phyloP scores from a whole-genome alignment of 2,888 invertebrate species.

The Tridacna crocea region DNA sequence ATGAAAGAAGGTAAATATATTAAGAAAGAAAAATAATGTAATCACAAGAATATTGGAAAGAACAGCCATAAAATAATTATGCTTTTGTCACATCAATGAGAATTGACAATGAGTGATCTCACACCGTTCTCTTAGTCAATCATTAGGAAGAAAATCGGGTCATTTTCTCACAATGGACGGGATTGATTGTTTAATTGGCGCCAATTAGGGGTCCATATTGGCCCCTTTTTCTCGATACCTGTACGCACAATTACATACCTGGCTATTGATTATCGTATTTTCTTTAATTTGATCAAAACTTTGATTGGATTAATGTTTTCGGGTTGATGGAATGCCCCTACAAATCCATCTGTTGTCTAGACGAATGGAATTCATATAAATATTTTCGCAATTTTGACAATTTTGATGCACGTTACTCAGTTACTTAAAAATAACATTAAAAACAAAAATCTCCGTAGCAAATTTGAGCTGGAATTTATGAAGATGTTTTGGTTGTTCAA shows the following conservation, averaged over 20 bases:
- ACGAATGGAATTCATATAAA: constrained; percentile 5
- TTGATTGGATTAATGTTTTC: constrained; percentile 12
- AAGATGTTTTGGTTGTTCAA: too few species aligned
- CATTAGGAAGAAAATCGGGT: not conserved
- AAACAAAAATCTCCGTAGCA: too few species aligned
- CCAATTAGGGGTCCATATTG: constrained; percentile 23
- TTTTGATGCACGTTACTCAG: constrained; percentile 1
- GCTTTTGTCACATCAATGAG: not conserved
- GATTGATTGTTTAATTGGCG: constrained; percentile 16
- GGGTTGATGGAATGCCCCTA: not conserved
- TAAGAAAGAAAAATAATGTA: too few species aligned
- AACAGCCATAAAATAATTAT: too few species aligned
- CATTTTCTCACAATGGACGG: not conserved
- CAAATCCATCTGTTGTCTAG: constrained; percentile 12
- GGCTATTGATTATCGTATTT: not conserved
- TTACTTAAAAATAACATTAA: too few species aligned
- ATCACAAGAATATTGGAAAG: too few species aligned
- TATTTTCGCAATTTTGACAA: not conserved
- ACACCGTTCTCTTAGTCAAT: not conserved
- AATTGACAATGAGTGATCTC: constrained; percentile 4
- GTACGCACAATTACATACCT: constrained; percentile 12
- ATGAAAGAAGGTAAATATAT: too few species aligned
- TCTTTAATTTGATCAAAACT: constrained; percentile 10
- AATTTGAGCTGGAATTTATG: too few species aligned
- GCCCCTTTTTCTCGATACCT: not conserved